Percentiles rank a stretch among this genome's conserved stretches.
These are phyloP conservation scores for Drosophila melanica DNA, from an alignment of 1,140 invertebrate species.

Conservation along the genomic window DNA sequence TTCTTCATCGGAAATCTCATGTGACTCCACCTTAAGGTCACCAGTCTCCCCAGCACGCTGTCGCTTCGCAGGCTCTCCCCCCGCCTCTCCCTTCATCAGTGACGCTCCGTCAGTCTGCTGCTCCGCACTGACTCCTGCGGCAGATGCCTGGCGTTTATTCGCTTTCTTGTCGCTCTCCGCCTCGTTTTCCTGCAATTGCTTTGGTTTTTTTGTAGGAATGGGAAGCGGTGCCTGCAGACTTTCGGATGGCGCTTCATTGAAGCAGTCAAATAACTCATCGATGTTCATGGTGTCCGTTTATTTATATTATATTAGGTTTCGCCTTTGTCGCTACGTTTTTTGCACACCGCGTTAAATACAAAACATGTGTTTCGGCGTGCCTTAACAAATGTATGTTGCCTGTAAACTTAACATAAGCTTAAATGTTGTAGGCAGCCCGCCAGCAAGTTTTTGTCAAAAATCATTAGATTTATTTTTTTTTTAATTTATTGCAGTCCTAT, in stretches of 20 bases:
- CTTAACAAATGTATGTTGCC: background rate
- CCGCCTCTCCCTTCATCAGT: background rate
- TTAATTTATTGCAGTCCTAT: background rate
- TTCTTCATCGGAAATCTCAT: background rate
- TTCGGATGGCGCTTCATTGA: slow-evolving; percentile 58
- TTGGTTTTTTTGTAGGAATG: background rate
- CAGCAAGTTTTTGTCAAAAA: background rate
- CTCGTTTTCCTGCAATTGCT: background rate
- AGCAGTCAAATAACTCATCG: slow-evolving; percentile 79
- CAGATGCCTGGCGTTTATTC: slow-evolving; percentile 39
- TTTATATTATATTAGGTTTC: background rate
- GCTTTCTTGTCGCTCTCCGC: slow-evolving; percentile 22
- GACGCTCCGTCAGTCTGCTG: background rate
- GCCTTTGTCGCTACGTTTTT: background rate
- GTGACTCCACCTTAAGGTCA: slow-evolving; percentile 5
- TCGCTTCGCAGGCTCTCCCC: slow-evolving; percentile 33
- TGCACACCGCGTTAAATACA: slow-evolving; percentile 10
- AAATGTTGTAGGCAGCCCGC: background rate
- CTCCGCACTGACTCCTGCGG: background rate
- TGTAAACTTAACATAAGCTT: background rate
- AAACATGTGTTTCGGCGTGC: slow-evolving; percentile 30
- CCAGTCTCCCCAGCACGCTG: slow-evolving; percentile 3
- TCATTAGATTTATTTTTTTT: background rate
- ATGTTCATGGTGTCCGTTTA: slow-evolving; percentile 62
- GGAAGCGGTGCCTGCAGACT: slow-evolving; percentile 24